Evolutionary conservation across 1,140 invertebrate species (phyloP), one percentile per base, ranked within the genome.

Genomic region (Drosophila simulans): DNA sequence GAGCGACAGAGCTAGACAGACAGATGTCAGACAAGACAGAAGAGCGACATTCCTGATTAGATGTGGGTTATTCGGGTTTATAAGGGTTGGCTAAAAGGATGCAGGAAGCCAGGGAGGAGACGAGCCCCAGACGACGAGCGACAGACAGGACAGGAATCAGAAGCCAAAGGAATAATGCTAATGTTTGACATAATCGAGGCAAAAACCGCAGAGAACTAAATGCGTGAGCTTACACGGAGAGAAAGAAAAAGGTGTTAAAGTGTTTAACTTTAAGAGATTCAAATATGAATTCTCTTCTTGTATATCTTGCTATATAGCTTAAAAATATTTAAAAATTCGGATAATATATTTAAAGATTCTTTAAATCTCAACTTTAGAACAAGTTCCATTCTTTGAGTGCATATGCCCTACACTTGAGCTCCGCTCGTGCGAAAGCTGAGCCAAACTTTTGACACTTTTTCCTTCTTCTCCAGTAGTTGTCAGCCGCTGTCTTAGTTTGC

Each of bases 361-460:
- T 27, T 3, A 31, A 31, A 0, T 3, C 7, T 31, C 1, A 31
- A 10, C 8, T 31, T 7, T 31, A 31, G 7, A 2, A 0, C 7
- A 31, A 10, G 8, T 0, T 12, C 10, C 1, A 5, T 84, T 66
- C 49, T 52, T 49, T 45, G 58, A 35, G 25, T 66, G 54, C 63
- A n/a, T 42, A 54, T 49, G 37, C 31, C 54, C 49, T 40, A 57
- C 56, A 63, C 74, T 81, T 71, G 20, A 63, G 53, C 45, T 45
- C 42, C 53, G 56, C 76, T 77, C 79, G 78, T 85, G 82, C 74
- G 45, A 89, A 79, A 86, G 84, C 83, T 86, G 71, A 77, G 65
- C 52, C 84, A 69, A 80, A 88, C 84, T 89, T 88, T 83, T 83
- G 79, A 89, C 83, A 88, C 83, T 80, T 77, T 55, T 15, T 53